Conservation (phyloP, 2,888 invertebrate genomes). For the Aquatica leii region DNA sequence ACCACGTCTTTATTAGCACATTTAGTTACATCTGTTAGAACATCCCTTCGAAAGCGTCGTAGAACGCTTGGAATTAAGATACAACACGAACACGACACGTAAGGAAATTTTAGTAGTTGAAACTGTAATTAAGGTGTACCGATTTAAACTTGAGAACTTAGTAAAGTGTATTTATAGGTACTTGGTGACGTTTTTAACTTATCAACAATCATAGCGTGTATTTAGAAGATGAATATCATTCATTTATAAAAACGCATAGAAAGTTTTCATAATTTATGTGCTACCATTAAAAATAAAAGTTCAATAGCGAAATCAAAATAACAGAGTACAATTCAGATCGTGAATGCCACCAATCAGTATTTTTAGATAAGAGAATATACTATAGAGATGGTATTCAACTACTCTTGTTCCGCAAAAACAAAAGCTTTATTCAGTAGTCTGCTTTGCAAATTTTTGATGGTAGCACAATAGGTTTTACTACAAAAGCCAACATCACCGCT, state of each 20-base stretch:
- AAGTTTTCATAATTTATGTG: not conserved
- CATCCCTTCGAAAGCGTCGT: not conserved
- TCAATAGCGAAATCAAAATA: not conserved
- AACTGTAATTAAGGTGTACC: slow-evolving; percentile 7
- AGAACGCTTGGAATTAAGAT: not conserved
- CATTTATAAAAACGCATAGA: too few relatives aligned
- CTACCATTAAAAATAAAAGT: not conserved
- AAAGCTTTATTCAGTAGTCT: slow-evolving; percentile 32
- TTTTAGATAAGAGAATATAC: not conserved
- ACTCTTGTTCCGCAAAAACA: slow-evolving; percentile 34
- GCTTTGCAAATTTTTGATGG: slow-evolving; percentile 23
- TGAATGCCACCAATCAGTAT: not conserved
- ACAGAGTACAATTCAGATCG: not conserved
- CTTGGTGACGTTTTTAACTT: slow-evolving; percentile 2
- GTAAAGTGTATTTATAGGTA: slow-evolving; percentile 2
- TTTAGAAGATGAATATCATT: too few relatives aligned
- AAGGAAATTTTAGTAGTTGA: slow-evolving; percentile 5
- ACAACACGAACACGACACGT: slow-evolving; percentile 6
- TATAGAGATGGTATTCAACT: not conserved
- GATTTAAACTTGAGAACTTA: slow-evolving; percentile 10
- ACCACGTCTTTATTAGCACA: slow-evolving; percentile 9
- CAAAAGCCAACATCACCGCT: slow-evolving; percentile 15
- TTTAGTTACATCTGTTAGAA: slow-evolving; percentile 4
- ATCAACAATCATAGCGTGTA: not conserved
- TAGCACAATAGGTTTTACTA: slow-evolving; percentile 17